Conservation (phyloP, 2,797 vertebrate genomes). For the Heliangelus exortis region DNA sequence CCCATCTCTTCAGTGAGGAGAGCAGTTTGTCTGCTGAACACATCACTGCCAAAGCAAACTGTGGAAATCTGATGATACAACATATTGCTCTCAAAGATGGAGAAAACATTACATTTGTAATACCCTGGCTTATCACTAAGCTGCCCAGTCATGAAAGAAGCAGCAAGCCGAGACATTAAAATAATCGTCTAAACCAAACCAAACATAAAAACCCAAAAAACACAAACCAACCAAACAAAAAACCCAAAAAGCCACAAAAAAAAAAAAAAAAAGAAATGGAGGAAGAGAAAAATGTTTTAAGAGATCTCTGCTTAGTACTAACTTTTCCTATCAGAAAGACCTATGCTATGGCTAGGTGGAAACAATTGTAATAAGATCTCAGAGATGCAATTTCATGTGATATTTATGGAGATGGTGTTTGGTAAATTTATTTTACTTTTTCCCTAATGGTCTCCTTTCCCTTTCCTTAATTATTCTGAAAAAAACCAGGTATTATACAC, state of each 20-base stretch:
- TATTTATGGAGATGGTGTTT: background rate
- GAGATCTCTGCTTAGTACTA: background rate
- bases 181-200: background rate
- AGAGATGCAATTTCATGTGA: background rate
- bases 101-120: slow-evolving; percentile 36
- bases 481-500: background rate
- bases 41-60: slow-evolving; percentile 45
- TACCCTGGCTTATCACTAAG: slow-evolving; percentile 50
- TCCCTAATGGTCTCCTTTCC: background rate
- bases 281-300: background rate
- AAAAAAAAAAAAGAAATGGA: background rate
- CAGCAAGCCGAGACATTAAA: slow-evolving; percentile 13
- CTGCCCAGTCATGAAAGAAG: slow-evolving; percentile 24
- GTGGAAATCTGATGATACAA: slow-evolving; percentile 12
- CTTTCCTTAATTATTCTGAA: background rate
- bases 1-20: background rate
- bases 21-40: background rate
- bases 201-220: background rate
- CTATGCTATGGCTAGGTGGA: background rate
- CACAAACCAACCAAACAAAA: too few relatives aligned
- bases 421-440: background rate
- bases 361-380: background rate
- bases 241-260: too few relatives aligned
- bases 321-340: background rate
- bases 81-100: slow-evolving; percentile 39